Conservation (phyloP, 2,797 vertebrate genomes). For the Astyanax mexicanus region DNA sequence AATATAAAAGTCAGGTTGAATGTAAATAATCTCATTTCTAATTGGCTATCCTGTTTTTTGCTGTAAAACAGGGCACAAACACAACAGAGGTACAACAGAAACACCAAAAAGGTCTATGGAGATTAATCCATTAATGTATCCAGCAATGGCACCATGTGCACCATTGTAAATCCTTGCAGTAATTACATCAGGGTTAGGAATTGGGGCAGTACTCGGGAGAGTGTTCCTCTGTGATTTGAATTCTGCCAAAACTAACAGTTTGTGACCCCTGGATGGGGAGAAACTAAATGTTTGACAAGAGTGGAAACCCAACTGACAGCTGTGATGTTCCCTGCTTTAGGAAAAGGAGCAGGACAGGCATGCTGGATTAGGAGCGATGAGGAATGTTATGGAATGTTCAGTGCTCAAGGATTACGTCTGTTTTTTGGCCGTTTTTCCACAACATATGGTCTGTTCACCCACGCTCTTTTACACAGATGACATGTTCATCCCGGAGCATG, state of each 20-base stretch:
- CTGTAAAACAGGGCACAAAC: too few species aligned
- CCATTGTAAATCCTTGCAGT: background rate
- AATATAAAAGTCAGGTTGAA: too few species aligned
- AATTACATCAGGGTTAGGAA: constrained; percentile 9
- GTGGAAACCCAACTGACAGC: background rate
- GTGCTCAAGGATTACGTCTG: background rate
- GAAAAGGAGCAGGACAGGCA: background rate
- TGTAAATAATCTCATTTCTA: too few species aligned
- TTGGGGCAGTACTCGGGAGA: background rate
- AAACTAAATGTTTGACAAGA: background rate
- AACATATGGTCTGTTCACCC: constrained; percentile 17
- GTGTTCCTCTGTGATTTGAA: background rate
- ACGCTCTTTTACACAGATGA: background rate
- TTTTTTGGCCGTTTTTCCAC: background rate
- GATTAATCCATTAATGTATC: background rate
- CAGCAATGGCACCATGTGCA: background rate
- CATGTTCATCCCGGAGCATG: constrained; percentile 5
- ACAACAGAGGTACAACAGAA: too few species aligned
- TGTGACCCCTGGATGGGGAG: background rate
- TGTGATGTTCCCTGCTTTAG: background rate
- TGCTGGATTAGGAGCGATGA: background rate
- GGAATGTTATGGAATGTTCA: background rate
- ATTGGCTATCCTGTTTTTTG: too few species aligned
- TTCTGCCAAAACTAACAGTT: constrained; percentile 11
- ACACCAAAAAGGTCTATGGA: background rate